Base-by-base conservation (phyloP, 2,888 invertebrate species). In the Cataglyphis cursor region DNA sequence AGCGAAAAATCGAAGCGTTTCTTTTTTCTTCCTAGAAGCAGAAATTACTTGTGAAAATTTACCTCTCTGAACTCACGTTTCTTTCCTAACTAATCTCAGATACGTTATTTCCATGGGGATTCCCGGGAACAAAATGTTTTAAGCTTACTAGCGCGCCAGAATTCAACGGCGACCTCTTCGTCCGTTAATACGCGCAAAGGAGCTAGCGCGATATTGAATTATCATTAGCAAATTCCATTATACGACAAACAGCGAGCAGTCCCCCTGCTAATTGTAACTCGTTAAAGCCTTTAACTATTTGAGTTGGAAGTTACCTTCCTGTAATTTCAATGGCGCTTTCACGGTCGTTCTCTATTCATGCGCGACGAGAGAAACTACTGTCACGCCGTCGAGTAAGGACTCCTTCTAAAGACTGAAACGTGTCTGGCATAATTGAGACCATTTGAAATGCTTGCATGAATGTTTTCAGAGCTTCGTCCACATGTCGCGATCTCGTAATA, bases 281-380 rank as follows among this genome's bases (percentile, higher is more conserved):
- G 93, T 93, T 93, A 90, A 91, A 91, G 92, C 90, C 92, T 93
- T 93, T 88, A 92, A 91, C 92, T 93, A 91, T 93, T 93, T 91
- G 92, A 93, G 92, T 93, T 91, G 83, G 90, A 93, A 92, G 92
- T 93, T 93, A 90, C 89, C 90, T 82, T 66, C 73, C 73, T 84
- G 90, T 86, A 92, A 92, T 92, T 92, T 92, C 91, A 92, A 91
- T 92, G 90, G 90, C 87, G 92, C 92, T 93, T 92, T 93, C 92
- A 92, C 89, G 89, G 87, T 82, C 91, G 81, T 90, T 90, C 91
- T 89, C 92, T 90, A 93, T 93, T 94, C 93, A 93, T 84, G 90
- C 90, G 86, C 89, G 87, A 88, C 88, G 89, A 91, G 91, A 91
- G 90, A 87, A 91, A 91, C 90, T 91, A 89, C 92, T 90, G 90